These are phyloP conservation scores for Scyliorhinus canicula DNA, from an alignment of 2,797 vertebrate species.

Conservation along the genomic window DNA sequence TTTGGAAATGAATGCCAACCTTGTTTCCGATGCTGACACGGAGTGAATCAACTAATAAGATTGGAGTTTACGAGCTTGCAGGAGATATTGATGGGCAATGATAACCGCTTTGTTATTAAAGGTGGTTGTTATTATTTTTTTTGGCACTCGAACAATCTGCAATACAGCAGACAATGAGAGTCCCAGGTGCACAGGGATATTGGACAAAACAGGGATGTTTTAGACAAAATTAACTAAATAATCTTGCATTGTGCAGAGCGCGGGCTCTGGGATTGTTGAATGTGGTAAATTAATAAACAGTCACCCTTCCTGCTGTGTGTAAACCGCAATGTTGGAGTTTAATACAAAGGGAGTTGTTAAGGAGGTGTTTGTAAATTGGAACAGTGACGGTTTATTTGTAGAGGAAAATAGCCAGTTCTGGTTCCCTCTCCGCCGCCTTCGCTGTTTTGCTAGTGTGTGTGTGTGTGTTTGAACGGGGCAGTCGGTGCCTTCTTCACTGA, in stretches of 20 bases:
- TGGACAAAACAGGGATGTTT: neutral
- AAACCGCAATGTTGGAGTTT: neutral
- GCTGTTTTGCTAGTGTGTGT: neutral
- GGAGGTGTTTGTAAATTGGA: neutral
- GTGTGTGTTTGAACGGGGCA: neutral
- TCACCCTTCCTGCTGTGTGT: neutral
- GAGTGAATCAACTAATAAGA: neutral
- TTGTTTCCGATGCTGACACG: neutral
- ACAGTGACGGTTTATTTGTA: neutral
- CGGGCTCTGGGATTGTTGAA: neutral
- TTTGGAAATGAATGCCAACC: neutral
- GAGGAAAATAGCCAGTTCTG: neutral
- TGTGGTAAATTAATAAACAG: neutral
- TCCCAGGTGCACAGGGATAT: neutral
- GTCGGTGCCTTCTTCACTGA: too few relatives aligned
- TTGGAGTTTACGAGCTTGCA: neutral
- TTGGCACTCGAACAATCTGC: neutral
- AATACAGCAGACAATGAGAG: neutral
- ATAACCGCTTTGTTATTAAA: neutral
- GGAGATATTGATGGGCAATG: neutral
- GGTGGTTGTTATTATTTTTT: neutral
- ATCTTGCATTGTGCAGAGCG: neutral
- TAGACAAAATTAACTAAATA: neutral
- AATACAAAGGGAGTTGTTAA: neutral
- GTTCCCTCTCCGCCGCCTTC: neutral